Evolutionary conservation across 2,113 vertebrate species (phyloP).

Genomic region (Ranitomeya variabilis): DNA sequence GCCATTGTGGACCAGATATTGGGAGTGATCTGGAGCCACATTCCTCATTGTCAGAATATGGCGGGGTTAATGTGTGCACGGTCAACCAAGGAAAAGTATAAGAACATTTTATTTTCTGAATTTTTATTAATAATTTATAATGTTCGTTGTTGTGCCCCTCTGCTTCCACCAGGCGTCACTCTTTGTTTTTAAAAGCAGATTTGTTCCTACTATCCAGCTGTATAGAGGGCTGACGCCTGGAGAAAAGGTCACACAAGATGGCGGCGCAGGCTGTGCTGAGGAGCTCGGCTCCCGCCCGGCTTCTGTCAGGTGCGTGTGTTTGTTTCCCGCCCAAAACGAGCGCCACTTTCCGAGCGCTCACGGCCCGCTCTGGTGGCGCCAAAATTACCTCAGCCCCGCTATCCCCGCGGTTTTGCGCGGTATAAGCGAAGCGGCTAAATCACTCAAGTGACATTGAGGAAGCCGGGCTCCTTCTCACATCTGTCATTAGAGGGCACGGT

Average conservation of each 20-base stretch:
- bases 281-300: constrained; percentile 41
- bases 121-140: too few relatives aligned
- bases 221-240: not conserved
- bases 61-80: too few relatives aligned
- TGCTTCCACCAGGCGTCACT: constrained; percentile 20
- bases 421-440: too few relatives aligned
- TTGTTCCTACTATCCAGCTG: not conserved
- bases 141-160: not conserved
- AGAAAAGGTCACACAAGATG: constrained; percentile 45
- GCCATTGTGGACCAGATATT: too few relatives aligned
- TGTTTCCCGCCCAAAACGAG: constrained; percentile 31
- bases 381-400: not conserved
- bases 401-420: not conserved
- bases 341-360: constrained; percentile 36
- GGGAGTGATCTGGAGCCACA: too few relatives aligned
- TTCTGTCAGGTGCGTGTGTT: constrained; percentile 42
- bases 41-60: too few relatives aligned
- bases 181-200: not conserved
- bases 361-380: constrained; percentile 22
- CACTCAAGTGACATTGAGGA: not conserved
- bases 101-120: too few relatives aligned
- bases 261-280: constrained; percentile 43
- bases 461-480: too few relatives aligned
- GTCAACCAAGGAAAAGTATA: too few relatives aligned
- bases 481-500: not conserved